Evolutionary conservation across 1,140 invertebrate species (phyloP), one percentile per base, ranked within the genome.

Genomic region (Panagrolaimus sp.): DNA sequence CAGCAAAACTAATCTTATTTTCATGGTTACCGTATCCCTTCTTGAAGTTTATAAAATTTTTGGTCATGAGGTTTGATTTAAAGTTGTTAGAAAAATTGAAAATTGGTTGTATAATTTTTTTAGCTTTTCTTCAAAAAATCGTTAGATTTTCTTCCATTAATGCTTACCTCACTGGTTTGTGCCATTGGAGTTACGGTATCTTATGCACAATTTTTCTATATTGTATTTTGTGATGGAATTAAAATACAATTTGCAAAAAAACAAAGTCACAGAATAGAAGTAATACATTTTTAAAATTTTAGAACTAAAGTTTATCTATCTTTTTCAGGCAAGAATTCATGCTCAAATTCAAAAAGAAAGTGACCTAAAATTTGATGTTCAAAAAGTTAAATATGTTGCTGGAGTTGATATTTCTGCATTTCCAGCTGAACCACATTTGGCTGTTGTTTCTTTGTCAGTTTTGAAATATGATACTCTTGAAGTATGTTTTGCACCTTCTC

Each of bases 391-490:
- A 32, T 65, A 65, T 52, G 46, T 75, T 47, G 74, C 64, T 8
- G 74, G 74, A 15, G 26, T 78, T 4, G 74, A 75, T 46, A 55
- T 75, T 26, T 77, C 74, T 4, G 45, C 63, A 14, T 73, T 47
- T 21, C 28, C 43, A 21, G 38, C 43, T 32, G 12, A 73, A 14
- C 66, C 45, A 4, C 44, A 62, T 3, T 47, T 75, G 43, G 75
- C 63, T 3, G 68, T 77, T 28, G 71, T 68, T 32, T 43, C 52
- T 38, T 72, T 67, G 15, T 64, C 69, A 44, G 63, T 76, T 44
- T 45, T 71, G 12, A 71, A 43, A 9, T 76, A 68, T 32, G 71
- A 72, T 1, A 46, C 32, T 17, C 21, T 76, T 32, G 32, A 75
- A 69, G 73, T 65, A 38, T 43, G 24, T 10, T 10, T 45, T 17